Evolutionary conservation across 2,888 invertebrate genomes (phyloP), one percentile per base, ranked within the genome.

Genomic region (Plagodis dolabraria): DNA sequence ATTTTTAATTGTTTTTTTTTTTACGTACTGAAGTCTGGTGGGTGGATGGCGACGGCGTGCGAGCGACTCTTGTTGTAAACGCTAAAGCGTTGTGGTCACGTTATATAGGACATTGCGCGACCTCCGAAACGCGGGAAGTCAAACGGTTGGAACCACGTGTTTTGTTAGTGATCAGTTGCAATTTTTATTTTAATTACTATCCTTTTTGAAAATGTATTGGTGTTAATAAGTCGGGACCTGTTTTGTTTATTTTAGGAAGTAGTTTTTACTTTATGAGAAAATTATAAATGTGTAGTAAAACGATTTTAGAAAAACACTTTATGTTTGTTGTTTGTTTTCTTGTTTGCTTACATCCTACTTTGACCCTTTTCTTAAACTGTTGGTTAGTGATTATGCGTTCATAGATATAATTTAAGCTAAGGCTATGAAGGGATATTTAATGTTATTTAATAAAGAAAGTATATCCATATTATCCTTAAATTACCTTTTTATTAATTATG

Each of bases 81-180:
- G 76, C 76, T 83, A 78, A 80, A 73, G 78, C 82, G 76, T 79
- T 75, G 82, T 75, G 79, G 74, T 79, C 83, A 78, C 79, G 85
- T 89, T 91, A 89, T 92, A 92, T 92, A 92, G 92, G 88, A 84
- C 89, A 89, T 77, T 71, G 76, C 71, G 76, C 85, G 90, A 89
- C 90, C 90, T 90, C 87, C 85, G 85, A 70, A 75, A 75, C 77
- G 76, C 84, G 85, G 86, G 85, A 85, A 85, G 79, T 82, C 73
- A 22, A 22, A 22, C 22, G 22, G 22, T 22, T 22, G 70, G 68
- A 58, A 74, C 72, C 78, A 75, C 76, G 76, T 78, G 76, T 56
- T 55, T 42, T 53, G 53, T 63, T 56, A 49, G 57, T 47, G 43
- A 49, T 34, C 53, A 47, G 46, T 43, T 53, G 52, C 52, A 57